Evolutionary conservation across 2,888 invertebrate species (phyloP), one percentile per base, ranked within the genome.

Genomic region (Hirudinaria manillensis): DNA sequence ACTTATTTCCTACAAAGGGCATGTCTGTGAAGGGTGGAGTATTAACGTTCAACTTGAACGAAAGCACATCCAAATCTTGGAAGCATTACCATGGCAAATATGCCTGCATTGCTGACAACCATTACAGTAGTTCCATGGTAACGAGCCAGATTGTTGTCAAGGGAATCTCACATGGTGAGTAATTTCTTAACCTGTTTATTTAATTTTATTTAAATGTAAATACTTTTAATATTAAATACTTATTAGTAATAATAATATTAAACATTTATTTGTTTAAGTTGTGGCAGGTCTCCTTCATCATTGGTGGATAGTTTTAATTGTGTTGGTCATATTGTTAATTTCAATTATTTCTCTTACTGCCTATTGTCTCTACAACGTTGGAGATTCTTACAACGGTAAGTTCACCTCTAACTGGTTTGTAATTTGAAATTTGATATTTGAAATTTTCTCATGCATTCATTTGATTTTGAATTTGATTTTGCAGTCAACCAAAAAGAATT

Each of bases 31-130:
- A 45, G 13, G 45, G 16, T 45, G 45, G 45, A 7, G 1, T 45
- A 16, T 10, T 45, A 10, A 45, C 16, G 1, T 45, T 45, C 13
- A 2, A 45, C 16, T 45, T 45, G 45, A 45, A 45, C 13, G 45
- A 10, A 45, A 45, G 13, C 24, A 10, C 24, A 29, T 27, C 61
- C 13, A 61, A 61, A 10, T 27, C 6, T 7, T 61, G 61, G 61
- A 61, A 29, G 19, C 13, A 61, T 61, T 61, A 61, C n/a, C 61
- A 61, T 19, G 61, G 61, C 24, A 19, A 27, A 27, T 61, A 61
- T 61, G 61, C 61, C n/a, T 61, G 61, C 61, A 29, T 61, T 61
- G 61, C 61, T 10, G 61, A 61, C 61, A 61, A 61, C 61, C 29
- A 24, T 10, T 61, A 61, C 29, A 61, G 61, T n/a, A 61, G 13